phyloP scores from a whole-genome alignment of 2,888 invertebrate genomes.

The Microchrysa polita region DNA sequence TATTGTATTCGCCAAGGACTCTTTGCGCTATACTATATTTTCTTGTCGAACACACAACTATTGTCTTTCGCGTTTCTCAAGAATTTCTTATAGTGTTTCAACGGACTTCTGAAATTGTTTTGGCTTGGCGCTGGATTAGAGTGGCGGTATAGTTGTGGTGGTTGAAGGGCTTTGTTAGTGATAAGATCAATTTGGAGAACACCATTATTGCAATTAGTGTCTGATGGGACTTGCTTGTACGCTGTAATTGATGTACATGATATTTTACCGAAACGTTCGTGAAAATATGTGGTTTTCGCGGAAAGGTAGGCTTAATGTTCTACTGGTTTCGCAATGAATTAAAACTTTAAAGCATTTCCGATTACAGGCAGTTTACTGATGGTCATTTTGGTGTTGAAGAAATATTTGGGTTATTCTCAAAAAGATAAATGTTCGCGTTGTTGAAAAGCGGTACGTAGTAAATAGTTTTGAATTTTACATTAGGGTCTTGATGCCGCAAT shows the following conservation, averaged over 20 bases:
- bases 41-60: background rate
- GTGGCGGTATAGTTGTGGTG: background rate
- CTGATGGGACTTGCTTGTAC: background rate
- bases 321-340: background rate
- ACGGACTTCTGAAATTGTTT: constrained; percentile 8
- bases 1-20: background rate
- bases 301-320: background rate
- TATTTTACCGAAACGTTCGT: background rate
- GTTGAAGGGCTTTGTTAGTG: background rate
- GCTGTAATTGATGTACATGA: constrained; percentile 5
- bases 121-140: too few relatives aligned
- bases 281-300: background rate
- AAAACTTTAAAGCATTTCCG: background rate
- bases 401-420: too few relatives aligned
- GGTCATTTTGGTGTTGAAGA: too few relatives aligned
- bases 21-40: background rate
- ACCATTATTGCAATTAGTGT: constrained; percentile 24
- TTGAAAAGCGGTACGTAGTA: too few relatives aligned
- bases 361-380: too few relatives aligned
- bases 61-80: background rate
- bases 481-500: too few relatives aligned
- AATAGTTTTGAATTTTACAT: too few relatives aligned
- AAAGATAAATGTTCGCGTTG: too few relatives aligned
- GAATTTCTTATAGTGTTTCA: constrained; percentile 9
- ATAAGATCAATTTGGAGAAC: constrained; percentile 23